Conservation (phyloP, 92 coral and sea anemone species). For the Blastomussa wellsi region DNA sequence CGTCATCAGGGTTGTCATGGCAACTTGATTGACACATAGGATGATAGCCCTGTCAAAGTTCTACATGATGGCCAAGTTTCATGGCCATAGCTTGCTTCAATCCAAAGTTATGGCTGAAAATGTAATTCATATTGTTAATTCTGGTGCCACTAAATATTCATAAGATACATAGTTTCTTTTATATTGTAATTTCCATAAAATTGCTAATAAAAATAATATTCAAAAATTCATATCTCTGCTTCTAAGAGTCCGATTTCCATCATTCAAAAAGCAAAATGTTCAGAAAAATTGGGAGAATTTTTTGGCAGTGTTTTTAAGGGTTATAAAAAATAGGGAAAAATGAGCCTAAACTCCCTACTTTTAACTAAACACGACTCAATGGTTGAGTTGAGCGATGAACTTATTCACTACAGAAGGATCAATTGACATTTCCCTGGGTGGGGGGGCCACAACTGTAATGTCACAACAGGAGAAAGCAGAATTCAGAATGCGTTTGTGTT, state of each 20-base stretch:
- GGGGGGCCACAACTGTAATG: conserved; percentile 11
- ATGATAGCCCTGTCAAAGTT: neutral
- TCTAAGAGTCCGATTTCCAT: conserved; percentile 39
- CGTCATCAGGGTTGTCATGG: no score
- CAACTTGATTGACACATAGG: conserved; percentile 37
- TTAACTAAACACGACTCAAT: neutral
- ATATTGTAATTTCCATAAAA: conserved; percentile 16
- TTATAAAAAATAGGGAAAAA: conserved; percentile 35
- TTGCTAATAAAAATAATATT: neutral
- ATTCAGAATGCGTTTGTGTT: conserved; percentile 16
- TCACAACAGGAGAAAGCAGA: conserved; percentile 5
- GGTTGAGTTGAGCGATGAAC: conserved; percentile 12
- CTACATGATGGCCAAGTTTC: conserved; percentile 42
- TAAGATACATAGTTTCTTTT: conserved; percentile 30
- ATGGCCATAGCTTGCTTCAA: conserved; percentile 34
- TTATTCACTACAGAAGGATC: neutral
- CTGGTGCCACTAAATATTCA: conserved; percentile 41
- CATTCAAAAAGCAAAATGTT: conserved; percentile 42
- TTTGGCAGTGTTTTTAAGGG: conserved; percentile 44
- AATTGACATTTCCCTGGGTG: conserved; percentile 5
- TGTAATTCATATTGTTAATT: conserved; percentile 30
- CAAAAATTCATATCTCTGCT: conserved; percentile 31
- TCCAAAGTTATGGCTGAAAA: conserved; percentile 17
- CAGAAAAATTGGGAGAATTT: conserved; percentile 45
- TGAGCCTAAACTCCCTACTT: conserved; percentile 41